Evolutionary conservation across 2,888 invertebrate genomes (phyloP).

Genomic region (Nemurella pictetii): DNA sequence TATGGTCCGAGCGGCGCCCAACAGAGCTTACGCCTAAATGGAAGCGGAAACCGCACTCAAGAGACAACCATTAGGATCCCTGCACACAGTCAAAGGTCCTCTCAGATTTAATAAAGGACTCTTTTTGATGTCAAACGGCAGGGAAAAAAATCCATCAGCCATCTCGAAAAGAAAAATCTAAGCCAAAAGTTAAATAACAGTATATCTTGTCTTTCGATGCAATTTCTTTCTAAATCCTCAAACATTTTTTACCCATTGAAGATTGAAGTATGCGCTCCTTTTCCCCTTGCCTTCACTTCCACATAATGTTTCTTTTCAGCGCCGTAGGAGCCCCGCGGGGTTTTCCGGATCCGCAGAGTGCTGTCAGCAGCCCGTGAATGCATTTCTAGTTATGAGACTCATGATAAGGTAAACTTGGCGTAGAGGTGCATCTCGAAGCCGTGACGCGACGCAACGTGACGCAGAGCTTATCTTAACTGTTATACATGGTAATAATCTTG

Average conservation of each 20-base stretch:
- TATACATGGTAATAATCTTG: not conserved
- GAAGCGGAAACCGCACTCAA: constrained; percentile 17
- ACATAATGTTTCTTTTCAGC: not conserved
- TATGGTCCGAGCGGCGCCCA: not conserved
- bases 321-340: not conserved
- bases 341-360: not conserved
- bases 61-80: constrained; percentile 22
- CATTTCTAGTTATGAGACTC: not conserved
- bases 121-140: constrained; percentile 30
- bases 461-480: not conserved
- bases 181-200: not conserved
- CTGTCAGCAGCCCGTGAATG: not conserved
- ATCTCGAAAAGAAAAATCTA: not conserved
- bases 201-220: not conserved
- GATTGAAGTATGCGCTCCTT: not conserved
- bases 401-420: not conserved
- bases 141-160: constrained; percentile 9
- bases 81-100: constrained; percentile 27
- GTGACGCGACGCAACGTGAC: too few species aligned
- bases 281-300: not conserved
- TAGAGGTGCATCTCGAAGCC: not conserved
- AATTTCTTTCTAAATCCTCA: not conserved
- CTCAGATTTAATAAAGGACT: constrained; percentile 29
- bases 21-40: not conserved
- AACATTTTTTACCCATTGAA: not conserved